Evolutionary conservation across 1,140 invertebrate species (phyloP).

Genomic region (Stenopsyche tienmushanensis): DNA sequence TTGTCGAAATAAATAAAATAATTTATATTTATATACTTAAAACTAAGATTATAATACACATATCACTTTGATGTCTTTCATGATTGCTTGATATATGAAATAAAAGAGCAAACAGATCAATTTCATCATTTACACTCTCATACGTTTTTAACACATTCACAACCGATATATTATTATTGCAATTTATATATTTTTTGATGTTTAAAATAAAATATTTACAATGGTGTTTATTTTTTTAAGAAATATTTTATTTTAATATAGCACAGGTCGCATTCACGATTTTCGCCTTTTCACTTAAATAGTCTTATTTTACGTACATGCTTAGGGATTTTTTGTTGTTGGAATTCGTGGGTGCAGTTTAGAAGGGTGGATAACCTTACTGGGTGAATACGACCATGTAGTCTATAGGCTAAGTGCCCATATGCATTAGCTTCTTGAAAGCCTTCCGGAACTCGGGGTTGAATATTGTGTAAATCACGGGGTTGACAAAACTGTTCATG

Average conservation of each 20-base stretch:
- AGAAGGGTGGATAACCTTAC: too few species aligned
- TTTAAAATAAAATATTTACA: slow-evolving; percentile 5
- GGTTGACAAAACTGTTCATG: slow-evolving; percentile 98
- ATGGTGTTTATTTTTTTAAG: slow-evolving; percentile 8
- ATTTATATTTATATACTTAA: slow-evolving; percentile 4
- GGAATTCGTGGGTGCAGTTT: too few species aligned
- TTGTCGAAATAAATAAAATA: too few species aligned
- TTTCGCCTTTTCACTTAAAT: too few species aligned
- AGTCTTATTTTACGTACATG: too few species aligned
- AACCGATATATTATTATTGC: slow-evolving; percentile 27
- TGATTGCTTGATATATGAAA: slow-evolving; percentile 13
- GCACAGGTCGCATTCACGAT: background rate
- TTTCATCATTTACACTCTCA: slow-evolving; percentile 2
- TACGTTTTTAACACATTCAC: slow-evolving; percentile 27
- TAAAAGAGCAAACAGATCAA: background rate
- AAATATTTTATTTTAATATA: slow-evolving; percentile 8
- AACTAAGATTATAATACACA: slow-evolving; percentile 18
- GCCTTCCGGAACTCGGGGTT: slow-evolving; percentile 99
- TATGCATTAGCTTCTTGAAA: slow-evolving; percentile 90
- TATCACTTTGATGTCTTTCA: slow-evolving; percentile 41
- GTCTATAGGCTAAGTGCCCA: slow-evolving; percentile 58
- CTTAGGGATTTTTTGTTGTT: too few species aligned
- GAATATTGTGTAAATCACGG: slow-evolving; percentile 99
- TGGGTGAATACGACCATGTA: slow-evolving; percentile 52
- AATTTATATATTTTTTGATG: background rate